Percentiles rank a stretch among this genome's conserved stretches.
These are phyloP conservation scores for Gymnobelideus leadbeateri DNA, from an alignment of 2,113 vertebrate genomes.

Conservation along the genomic window DNA sequence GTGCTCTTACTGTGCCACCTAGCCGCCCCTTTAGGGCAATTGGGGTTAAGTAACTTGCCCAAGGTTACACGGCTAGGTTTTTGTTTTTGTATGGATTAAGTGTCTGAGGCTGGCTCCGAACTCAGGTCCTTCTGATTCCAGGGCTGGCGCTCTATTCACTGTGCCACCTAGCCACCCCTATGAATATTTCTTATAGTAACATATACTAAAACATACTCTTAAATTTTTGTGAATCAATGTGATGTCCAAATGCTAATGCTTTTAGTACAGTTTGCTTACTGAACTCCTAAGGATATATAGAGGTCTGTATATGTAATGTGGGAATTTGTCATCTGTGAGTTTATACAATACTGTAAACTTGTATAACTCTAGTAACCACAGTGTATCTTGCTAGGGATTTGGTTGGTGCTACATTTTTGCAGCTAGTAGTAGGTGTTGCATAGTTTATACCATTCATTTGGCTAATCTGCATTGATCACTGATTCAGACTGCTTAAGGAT, in stretches of 20 bases:
- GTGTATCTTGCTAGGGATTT: background rate
- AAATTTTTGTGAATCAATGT: background rate
- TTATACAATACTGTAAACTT: background rate
- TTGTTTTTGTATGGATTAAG: too few relatives aligned
- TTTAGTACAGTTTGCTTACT: background rate
- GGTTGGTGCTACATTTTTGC: background rate
- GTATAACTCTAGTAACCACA: background rate
- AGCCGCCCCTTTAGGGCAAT: too few relatives aligned
- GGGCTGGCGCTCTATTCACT: too few relatives aligned
- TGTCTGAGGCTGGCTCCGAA: too few relatives aligned
- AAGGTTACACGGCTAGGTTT: too few relatives aligned
- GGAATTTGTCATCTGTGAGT: background rate
- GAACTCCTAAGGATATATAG: background rate
- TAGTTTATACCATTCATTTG: background rate
- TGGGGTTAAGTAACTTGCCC: too few relatives aligned
- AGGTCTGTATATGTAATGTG: background rate
- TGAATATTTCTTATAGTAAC: background rate
- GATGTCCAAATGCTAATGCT: background rate
- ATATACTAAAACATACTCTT: background rate
- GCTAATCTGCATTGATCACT: background rate
- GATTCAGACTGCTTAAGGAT: background rate
- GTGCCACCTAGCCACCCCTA: too few relatives aligned
- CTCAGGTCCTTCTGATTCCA: too few relatives aligned
- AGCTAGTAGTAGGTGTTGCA: background rate
- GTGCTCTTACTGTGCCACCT: too few relatives aligned